Evolutionary conservation across 2,113 vertebrate genomes (phyloP).

Genomic region (Ceyx margarethae): DNA sequence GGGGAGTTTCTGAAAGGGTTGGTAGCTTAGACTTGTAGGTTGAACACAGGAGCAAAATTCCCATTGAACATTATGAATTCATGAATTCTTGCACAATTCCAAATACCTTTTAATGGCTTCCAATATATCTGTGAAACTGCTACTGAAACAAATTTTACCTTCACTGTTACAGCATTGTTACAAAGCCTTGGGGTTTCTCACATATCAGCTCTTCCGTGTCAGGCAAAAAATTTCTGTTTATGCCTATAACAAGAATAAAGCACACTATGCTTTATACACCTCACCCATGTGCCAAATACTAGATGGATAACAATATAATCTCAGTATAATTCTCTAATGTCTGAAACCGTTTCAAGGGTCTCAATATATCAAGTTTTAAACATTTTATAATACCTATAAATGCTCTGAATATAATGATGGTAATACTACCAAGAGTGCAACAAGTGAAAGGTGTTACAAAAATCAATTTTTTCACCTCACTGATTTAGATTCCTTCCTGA

Average conservation of each 20-base stretch:
- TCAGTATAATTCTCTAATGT: slow-evolving; percentile 71
- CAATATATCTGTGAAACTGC: background rate
- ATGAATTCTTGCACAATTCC: background rate
- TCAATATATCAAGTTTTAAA: slow-evolving; percentile 74
- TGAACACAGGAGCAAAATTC: background rate
- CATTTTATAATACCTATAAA: slow-evolving; percentile 74
- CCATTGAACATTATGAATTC: too few species aligned
- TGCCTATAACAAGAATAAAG: slow-evolving; percentile 45
- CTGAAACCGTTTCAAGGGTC: slow-evolving; percentile 65
- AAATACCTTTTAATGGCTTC: background rate
- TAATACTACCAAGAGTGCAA: slow-evolving; percentile 55
- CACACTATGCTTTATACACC: background rate
- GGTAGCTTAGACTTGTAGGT: background rate
- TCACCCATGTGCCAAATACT: slow-evolving; percentile 50
- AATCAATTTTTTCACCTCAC: slow-evolving; percentile 71
- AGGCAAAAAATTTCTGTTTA: slow-evolving; percentile 50
- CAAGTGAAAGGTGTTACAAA: slow-evolving; percentile 58
- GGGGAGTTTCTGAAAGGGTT: background rate
- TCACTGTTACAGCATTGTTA: background rate
- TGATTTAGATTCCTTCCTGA: slow-evolving; percentile 63
- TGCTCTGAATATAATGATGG: slow-evolving; percentile 67
- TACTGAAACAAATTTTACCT: background rate
- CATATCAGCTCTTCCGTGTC: background rate
- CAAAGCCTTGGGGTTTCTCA: background rate
- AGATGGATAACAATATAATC: slow-evolving; percentile 68